Conservation (phyloP, 1,140 invertebrate genomes). For the Lepidotrigona ventralis region DNA sequence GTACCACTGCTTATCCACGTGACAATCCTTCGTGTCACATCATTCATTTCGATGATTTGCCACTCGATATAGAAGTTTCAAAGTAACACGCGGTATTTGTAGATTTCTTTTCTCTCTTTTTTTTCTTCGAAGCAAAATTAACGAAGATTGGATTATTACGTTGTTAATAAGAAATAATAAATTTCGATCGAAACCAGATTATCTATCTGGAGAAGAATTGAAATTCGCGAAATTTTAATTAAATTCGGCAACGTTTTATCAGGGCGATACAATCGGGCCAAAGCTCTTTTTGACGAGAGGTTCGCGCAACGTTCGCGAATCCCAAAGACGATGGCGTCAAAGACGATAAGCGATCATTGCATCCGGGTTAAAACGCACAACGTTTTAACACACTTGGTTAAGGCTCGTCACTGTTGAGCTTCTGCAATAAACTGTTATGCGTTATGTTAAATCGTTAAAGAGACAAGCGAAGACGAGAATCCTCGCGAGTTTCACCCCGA, state of each 20-base stretch:
- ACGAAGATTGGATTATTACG: not conserved
- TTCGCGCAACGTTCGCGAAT: constrained; percentile 33
- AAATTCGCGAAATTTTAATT: not conserved
- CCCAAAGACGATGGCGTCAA: not conserved
- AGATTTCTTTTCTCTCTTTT: not conserved
- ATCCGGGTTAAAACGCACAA: constrained; percentile 11
- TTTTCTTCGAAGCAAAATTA: not conserved
- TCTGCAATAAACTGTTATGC: constrained; percentile 50
- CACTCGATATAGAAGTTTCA: too few species aligned
- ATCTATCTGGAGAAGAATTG: not conserved
- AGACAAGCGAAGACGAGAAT: constrained; percentile 12
- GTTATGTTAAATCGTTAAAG: constrained; percentile 33
- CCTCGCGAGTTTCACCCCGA: not conserved
- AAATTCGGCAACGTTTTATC: not conserved
- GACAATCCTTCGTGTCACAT: not conserved
- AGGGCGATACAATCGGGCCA: not conserved
- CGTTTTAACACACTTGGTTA: constrained; percentile 44
- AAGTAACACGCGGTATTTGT: too few species aligned
- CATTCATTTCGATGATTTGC: not conserved
- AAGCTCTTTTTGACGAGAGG: constrained; percentile 12
- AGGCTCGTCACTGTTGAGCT: constrained; percentile 34
- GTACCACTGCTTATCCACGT: not conserved
- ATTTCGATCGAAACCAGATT: not conserved
- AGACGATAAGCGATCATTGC: constrained; percentile 28
- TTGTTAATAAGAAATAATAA: not conserved